Base-by-base conservation (phyloP, 1,140 invertebrate genomes). In the Drosophila sturtevanti region DNA sequence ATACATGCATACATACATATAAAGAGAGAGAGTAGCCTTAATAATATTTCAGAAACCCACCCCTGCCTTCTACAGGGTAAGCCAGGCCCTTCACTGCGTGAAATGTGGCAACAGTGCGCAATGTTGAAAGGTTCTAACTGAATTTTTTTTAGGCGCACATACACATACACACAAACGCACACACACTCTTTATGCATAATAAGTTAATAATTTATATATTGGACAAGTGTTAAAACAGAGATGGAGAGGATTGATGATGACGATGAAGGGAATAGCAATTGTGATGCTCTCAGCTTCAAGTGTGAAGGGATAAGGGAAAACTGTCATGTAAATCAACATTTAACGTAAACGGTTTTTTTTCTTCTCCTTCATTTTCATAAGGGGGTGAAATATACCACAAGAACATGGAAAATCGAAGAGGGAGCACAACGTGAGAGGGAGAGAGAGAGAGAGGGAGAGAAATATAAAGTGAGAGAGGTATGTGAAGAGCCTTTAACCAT, bases 71-170 rank as follows among this genome's bases (percentile, higher is more conserved):
- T 1, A 11, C 34, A 12, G 34, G 10, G 4, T 35, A 35, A 35
- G 12, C 34, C 34, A 35, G 34, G 34, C 34, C 34, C 31, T 10
- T 69, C 48, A 41, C 51, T 56, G 63, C 22, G 62, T 78, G 81
- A 85, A 85, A 22, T 72, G 72, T 55, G 81, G 82, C 81, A 85
- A 85, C 81, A 55, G 44, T 74, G 78, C 81, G 41, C 41, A 48
- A 11, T 48, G 41, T 21, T 18, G 16, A 48, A 48, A 44, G 16
- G 41, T 48, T 48, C 41, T 4, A 14, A 48, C 41, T 48, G 21
- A 48, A 16, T 14, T 48, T 48, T 48, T 38, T 38, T n/a, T 31
- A 6, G 5, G 27, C 2, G 22, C 22, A 4, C n/a, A n/a, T n/a
- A n/a, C n/a, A n/a, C n/a, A n/a, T n/a, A n/a, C n/a, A n/a, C n/a